Evolutionary conservation across 2,113 vertebrate genomes (phyloP).

Genomic region (Paradoxurus hermaphroditus): DNA sequence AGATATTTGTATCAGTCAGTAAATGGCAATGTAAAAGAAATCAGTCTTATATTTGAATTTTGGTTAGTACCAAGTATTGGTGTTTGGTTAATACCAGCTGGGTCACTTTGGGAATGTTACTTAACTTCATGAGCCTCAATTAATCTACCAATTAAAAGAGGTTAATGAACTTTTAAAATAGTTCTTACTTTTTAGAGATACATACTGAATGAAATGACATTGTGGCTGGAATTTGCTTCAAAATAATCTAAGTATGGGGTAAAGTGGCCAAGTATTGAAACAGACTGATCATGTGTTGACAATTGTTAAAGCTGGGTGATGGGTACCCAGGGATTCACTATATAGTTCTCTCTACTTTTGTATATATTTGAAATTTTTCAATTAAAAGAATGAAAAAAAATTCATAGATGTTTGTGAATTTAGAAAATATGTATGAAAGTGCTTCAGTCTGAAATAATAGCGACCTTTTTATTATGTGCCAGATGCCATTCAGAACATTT

Average conservation of each 20-base stretch:
- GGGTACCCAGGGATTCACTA: background rate
- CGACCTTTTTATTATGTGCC: background rate
- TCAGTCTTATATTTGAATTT: background rate
- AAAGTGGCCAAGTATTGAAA: background rate
- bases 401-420: background rate
- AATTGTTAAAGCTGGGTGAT: background rate
- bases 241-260: background rate
- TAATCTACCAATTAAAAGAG: background rate
- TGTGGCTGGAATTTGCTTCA: background rate
- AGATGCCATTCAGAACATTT: background rate
- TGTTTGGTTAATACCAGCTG: background rate
- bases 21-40: background rate
- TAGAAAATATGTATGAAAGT: background rate
- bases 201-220: background rate
- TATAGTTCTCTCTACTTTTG: background rate
- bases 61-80: background rate
- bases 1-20: background rate
- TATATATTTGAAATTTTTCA: background rate
- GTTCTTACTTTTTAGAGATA: background rate
- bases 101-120: background rate
- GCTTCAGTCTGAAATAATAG: background rate
- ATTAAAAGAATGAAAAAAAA: background rate
- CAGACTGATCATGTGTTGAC: background rate
- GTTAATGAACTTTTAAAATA: conserved; percentile 3
- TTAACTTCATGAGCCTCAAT: background rate